These are phyloP conservation scores for Bufo bufo DNA, from an alignment of 2,113 vertebrate genomes.

Conservation along the genomic window DNA sequence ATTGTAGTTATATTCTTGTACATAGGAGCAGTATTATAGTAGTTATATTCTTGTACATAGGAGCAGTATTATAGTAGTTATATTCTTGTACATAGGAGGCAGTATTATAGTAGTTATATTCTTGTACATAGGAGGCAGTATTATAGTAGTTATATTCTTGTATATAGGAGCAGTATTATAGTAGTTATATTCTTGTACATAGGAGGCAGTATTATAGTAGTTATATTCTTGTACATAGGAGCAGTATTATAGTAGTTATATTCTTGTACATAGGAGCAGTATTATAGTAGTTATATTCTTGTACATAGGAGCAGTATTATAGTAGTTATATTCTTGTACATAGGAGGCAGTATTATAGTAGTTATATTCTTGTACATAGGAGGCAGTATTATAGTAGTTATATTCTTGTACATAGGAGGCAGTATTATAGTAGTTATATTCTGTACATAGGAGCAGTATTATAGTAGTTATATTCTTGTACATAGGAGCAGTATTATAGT, in stretches of 20 bases:
- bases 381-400: constrained; percentile 13
- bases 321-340: background rate
- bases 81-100: background rate
- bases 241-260: background rate
- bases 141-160: constrained; percentile 5
- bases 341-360: constrained; percentile 2
- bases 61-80: background rate
- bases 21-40: background rate
- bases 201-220: background rate
- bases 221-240: background rate
- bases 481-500: background rate
- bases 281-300: constrained; percentile 13
- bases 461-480: constrained; percentile 5
- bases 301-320: background rate
- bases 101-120: background rate
- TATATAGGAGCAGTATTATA: background rate
- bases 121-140: background rate
- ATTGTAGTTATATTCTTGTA: background rate
- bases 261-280: background rate
- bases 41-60: constrained; percentile 2
- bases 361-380: constrained; percentile 8
- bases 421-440: constrained; percentile 19
- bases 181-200: background rate
- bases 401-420: background rate
- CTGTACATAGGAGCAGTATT: background rate